Evolutionary conservation across 2,888 invertebrate species (phyloP), one percentile per base, ranked within the genome.

Genomic region (Aromia moschata): DNA sequence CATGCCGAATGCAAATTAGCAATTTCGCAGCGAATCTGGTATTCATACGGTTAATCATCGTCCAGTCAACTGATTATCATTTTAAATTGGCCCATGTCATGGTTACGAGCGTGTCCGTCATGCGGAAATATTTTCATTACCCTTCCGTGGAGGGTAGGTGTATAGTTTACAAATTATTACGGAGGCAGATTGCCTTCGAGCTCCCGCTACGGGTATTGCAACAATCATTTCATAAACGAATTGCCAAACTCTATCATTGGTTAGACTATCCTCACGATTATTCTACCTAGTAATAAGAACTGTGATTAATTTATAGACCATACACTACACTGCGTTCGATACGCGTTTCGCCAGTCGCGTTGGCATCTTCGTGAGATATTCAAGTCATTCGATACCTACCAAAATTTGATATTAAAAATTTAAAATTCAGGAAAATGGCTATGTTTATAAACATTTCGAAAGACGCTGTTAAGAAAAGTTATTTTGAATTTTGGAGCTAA

Each of bases 11-110:
- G 74, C 74, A 74, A 73, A 74, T 73, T 78, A 77, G 79, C 79
- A 80, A 80, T 80, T 80, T 80, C 79, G 72, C 74, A 75, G 71
- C 77, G 73, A 78, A 80, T 80, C 77, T 78, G 77, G 72, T 79
- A 80, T 80, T 79, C 80, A 80, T 80, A 78, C 78, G 79, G 79
- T 80, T 80, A 79, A 80, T 80, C 80, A 80, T 79, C 77, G 79
- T 79, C 79, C 80, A 77, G 79, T 79, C 78, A 74, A 77, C 79
- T 79, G 78, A 79, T 80, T 80, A 79, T 78, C 78, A 76, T 78
- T 77, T 79, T 78, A 79, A 79, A 80, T 80, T 79, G 77, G 75
- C 69, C 70, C 41, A 52, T 57, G 57, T 58, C 70, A 74, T 33
- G 54, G 37, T 40, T 55, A 43, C 55, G 60, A 62, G 60, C 58